Conservation (phyloP, 2,113 vertebrate genomes). For the Nematolebias whitei region DNA sequence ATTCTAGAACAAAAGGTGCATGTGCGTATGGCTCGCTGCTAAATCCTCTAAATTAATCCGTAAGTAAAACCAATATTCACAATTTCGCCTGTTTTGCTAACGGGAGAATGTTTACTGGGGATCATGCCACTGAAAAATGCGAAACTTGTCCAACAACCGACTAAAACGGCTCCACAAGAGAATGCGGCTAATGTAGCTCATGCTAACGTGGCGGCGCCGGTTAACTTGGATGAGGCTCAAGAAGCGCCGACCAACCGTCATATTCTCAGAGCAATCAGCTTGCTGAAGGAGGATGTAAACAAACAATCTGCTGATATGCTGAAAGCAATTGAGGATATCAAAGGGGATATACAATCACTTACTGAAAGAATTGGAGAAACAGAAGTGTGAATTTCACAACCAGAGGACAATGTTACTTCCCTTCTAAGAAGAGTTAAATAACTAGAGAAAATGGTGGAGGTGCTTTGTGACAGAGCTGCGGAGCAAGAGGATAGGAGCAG, state of each 20-base stretch:
- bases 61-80: not conserved
- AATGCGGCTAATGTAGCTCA: too few relatives aligned
- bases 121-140: too few relatives aligned
- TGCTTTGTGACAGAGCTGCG: not conserved
- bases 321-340: not conserved
- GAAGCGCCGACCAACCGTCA: not conserved
- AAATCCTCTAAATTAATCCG: conserved; percentile 4
- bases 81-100: not conserved
- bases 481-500: not conserved
- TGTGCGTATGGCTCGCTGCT: not conserved
- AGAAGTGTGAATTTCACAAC: not conserved
- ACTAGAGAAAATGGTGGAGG: not conserved
- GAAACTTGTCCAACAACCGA: too few relatives aligned
- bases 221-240: too few relatives aligned
- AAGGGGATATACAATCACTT: not conserved
- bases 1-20: too few relatives aligned
- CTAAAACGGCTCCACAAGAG: too few relatives aligned
- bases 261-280: not conserved
- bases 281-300: not conserved
- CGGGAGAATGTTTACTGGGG: not conserved
- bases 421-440: not conserved
- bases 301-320: not conserved
- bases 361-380: not conserved
- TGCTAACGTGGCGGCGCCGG: too few relatives aligned
- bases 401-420: not conserved